A percentile compares a stretch with the other conserved stretches of the same genome.
These are phyloP conservation scores for Saimiri boliviensis DNA, from an alignment of 2,113 vertebrate genomes.

Conservation along the genomic window DNA sequence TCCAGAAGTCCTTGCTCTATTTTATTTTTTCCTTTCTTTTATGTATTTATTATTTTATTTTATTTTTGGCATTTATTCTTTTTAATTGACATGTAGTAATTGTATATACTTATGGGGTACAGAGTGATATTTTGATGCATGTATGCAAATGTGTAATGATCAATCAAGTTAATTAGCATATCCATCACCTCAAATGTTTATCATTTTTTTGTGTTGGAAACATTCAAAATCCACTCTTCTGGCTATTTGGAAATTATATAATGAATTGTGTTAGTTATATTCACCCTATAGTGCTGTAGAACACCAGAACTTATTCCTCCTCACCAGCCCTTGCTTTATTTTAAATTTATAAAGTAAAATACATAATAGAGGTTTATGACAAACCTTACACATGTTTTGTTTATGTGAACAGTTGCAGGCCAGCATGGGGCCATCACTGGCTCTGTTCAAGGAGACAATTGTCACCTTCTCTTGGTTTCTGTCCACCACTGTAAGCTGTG, in stretches of 20 bases:
- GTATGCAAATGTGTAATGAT: not conserved
- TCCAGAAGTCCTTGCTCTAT: constrained; percentile 48
- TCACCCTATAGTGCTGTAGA: not conserved
- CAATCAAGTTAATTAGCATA: not conserved
- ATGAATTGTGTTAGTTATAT: not conserved
- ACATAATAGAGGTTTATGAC: constrained; percentile 15
- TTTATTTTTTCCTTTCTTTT: not conserved
- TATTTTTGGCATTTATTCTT: not conserved
- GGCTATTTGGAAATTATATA: not conserved
- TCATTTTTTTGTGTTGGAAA: not conserved
- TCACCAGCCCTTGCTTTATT: constrained; percentile 23
- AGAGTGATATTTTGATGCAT: not conserved
- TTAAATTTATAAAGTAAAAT: constrained; percentile 42
- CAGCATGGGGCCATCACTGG: not conserved
- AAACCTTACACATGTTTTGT: not conserved
- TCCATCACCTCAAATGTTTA: not conserved
- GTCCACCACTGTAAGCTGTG: not conserved
- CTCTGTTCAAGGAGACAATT: not conserved
- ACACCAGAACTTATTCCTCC: not conserved
- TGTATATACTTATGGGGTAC: not conserved
- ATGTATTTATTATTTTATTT: not conserved
- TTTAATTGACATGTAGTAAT: not conserved
- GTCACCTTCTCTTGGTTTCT: not conserved
- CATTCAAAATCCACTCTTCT: not conserved
- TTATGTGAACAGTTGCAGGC: not conserved